These are phyloP conservation scores for Botia kubotai DNA, from an alignment of 2,797 vertebrate species.

Conservation along the genomic window DNA sequence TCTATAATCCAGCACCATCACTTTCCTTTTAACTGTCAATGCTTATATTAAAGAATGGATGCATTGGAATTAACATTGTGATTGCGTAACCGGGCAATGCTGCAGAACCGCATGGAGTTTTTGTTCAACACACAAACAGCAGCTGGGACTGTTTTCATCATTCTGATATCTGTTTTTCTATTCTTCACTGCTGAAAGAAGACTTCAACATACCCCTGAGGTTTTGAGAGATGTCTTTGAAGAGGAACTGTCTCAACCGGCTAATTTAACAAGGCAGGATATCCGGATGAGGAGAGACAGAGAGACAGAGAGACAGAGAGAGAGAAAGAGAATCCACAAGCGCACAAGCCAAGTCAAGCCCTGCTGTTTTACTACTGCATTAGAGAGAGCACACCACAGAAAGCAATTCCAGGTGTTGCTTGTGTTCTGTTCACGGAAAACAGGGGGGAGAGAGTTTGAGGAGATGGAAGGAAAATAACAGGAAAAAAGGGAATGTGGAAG, in stretches of 20 bases:
- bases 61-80: neutral
- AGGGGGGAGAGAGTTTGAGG: conserved; percentile 28
- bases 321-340: conserved; percentile 30
- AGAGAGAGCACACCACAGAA: conserved; percentile 40
- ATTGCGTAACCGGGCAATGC: conserved; percentile 13
- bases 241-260: conserved; percentile 37
- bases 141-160: too few species aligned
- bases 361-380: conserved; percentile 33
- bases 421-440: conserved; percentile 11
- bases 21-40: conserved; percentile 35
- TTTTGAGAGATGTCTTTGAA: conserved; percentile 20
- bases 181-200: conserved; percentile 9
- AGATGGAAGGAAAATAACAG: conserved; percentile 13
- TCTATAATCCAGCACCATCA: conserved; percentile 21
- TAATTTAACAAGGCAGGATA: conserved; percentile 13
- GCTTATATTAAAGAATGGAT: conserved; percentile 35
- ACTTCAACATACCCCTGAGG: neutral
- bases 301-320: conserved; percentile 30
- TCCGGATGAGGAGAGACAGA: neutral
- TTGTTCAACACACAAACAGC: neutral
- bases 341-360: conserved; percentile 26
- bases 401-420: conserved; percentile 53
- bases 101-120: conserved; percentile 16
- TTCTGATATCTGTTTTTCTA: neutral
- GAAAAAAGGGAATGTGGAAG: conserved; percentile 7